These are phyloP conservation scores for Drosophila leonis DNA, from an alignment of 2,888 invertebrate genomes.

Conservation along the genomic window DNA sequence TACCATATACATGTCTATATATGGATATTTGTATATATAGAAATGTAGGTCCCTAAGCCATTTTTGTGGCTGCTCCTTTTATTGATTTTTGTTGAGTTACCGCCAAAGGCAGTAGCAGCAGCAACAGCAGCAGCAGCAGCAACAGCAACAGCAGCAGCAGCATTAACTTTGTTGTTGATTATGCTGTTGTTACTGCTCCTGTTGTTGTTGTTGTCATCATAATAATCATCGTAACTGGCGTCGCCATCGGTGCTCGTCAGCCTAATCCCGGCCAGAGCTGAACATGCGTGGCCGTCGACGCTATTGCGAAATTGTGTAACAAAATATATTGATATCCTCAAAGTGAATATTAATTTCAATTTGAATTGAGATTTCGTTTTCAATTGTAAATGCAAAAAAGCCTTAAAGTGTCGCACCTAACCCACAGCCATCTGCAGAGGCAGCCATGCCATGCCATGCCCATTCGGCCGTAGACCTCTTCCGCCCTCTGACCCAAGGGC, in stretches of 20 bases:
- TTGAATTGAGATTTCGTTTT: slow-evolving; percentile 53
- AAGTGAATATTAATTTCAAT: slow-evolving; percentile 75
- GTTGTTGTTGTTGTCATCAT: slow-evolving; percentile 19
- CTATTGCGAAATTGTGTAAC: slow-evolving; percentile 24
- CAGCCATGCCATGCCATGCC: background rate
- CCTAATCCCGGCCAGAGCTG: slow-evolving; percentile 43
- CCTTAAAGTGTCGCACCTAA: slow-evolving; percentile 29
- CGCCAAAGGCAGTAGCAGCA: slow-evolving; percentile 35
- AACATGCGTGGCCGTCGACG: slow-evolving; percentile 31
- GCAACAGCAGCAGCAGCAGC: slow-evolving; percentile 7
- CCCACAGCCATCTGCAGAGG: background rate
- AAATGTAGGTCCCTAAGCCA: slow-evolving; percentile 41
- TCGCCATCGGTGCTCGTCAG: slow-evolving; percentile 26
- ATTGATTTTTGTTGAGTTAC: slow-evolving; percentile 49
- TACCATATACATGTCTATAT: slow-evolving; percentile 4
- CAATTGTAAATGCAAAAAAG: slow-evolving; percentile 48
- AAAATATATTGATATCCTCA: slow-evolving; percentile 52
- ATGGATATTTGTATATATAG: slow-evolving; percentile 16
- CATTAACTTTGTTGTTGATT: slow-evolving; percentile 22
- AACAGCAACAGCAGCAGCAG: no score
- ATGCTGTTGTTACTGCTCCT: slow-evolving; percentile 6
- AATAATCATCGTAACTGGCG: slow-evolving; percentile 25
- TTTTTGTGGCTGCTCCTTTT: slow-evolving; percentile 53
- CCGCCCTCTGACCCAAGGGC: slow-evolving; percentile 6
- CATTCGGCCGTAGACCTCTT: background rate